Base-by-base conservation (phyloP, 2,888 invertebrate species). In the Endomychus coccineus region DNA sequence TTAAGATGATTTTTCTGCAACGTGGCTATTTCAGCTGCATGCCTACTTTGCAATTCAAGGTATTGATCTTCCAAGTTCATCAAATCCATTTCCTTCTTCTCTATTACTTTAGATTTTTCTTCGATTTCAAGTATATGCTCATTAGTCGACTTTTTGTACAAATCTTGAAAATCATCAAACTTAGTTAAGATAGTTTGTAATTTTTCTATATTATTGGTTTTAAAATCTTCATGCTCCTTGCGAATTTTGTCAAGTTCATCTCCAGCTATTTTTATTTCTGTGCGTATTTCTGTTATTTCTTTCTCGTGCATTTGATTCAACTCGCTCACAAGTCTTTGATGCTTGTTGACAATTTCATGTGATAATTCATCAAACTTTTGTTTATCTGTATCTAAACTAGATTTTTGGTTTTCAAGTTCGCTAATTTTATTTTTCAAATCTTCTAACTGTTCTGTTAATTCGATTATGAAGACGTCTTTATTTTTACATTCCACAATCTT, bases 401-500 rank as follows among this genome's bases (percentile, higher is more conserved):
- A 58, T 34, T 66, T 58, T 46, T 69, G 64, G 15, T 60, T 58
- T 44, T 66, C 64, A 3, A 71, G 46, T 36, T 61, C 56, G 14
- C 59, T 59, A 7, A 71, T 59, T 43, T 68, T 64, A n/a, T 60
- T 56, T 42, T 69, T 70, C 37, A 71, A 56, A 31, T 70, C 70
- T 43, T 73, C 71, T 23, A 73, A 56, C 48, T 73, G 71, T 30
- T 66, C 68, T 1, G 62, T 55, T 36, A 72, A 61, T 39, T 70
- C 72, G 43, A 66, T 65, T 27, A 74, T 68, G 19, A 62, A 63
- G 34, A 64, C 62, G 43, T 70, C 71, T 61, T 74, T 73, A 44
- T 68, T 68, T 42, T 69, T 66, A 41, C 72, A 71, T 56, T 74
- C 74, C 12, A 71, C 68, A 36, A 59, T 59, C 56, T 73, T 73